These are phyloP conservation scores for Potorous gilbertii DNA, from an alignment of 2,797 vertebrate species.

Conservation along the genomic window DNA sequence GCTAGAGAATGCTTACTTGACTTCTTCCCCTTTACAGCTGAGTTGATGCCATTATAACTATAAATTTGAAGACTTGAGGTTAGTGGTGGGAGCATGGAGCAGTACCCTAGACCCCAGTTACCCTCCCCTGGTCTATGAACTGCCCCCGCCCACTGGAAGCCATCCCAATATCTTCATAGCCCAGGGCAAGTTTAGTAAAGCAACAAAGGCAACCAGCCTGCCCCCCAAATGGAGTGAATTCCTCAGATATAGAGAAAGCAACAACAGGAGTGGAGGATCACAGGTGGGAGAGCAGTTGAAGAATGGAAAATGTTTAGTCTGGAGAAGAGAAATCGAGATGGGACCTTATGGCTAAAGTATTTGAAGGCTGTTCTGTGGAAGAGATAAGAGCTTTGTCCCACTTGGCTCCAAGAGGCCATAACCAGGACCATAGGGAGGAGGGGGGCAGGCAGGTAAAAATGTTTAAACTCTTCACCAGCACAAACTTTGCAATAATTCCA, in stretches of 20 bases:
- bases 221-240: background rate
- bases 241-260: background rate
- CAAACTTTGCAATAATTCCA: background rate
- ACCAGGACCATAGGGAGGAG: background rate
- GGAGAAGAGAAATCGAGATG: background rate
- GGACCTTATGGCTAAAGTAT: background rate
- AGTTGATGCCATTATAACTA: constrained; percentile 32
- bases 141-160: background rate
- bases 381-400: background rate
- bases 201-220: background rate
- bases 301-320: background rate
- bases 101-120: background rate
- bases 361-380: background rate
- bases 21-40: constrained; percentile 39
- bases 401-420: background rate
- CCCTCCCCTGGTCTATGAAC: background rate
- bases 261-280: background rate
- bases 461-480: background rate
- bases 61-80: background rate
- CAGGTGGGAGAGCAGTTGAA: background rate
- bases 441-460: background rate
- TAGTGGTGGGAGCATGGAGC: background rate
- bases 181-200: background rate
- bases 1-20: background rate
- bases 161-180: background rate